Conservation (phyloP, 2,797 vertebrate species). For the Aeoliscus strigatus region DNA sequence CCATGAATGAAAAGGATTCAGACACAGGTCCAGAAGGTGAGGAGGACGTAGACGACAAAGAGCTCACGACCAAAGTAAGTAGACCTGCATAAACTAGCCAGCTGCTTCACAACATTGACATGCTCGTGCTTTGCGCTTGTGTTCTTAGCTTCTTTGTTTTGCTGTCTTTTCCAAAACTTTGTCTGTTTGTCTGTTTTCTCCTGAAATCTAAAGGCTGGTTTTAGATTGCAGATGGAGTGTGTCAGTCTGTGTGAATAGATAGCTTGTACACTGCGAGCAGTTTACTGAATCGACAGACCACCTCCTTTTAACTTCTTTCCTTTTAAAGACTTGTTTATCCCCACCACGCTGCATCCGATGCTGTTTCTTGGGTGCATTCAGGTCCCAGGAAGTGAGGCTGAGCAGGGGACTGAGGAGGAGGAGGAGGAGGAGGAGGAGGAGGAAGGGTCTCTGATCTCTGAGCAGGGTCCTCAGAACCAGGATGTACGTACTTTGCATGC, state of each 20-base stretch:
- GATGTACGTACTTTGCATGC: slow-evolving; percentile 80
- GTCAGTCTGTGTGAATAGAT: slow-evolving; percentile 4
- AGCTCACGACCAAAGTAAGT: slow-evolving; percentile 64
- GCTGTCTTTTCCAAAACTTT: slow-evolving; percentile 26
- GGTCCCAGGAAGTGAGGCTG: slow-evolving; percentile 75
- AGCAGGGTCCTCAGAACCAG: slow-evolving; percentile 71
- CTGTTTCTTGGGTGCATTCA: slow-evolving; percentile 75
- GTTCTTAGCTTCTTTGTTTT: slow-evolving; percentile 40
- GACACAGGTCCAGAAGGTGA: slow-evolving; percentile 65
- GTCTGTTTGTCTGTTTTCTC: slow-evolving; percentile 25
- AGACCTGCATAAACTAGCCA: not conserved
- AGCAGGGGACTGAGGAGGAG: slow-evolving; percentile 59
- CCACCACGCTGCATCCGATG: slow-evolving; percentile 58
- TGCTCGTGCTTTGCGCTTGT: slow-evolving; percentile 31
- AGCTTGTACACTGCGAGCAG: slow-evolving; percentile 15
- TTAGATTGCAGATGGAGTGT: not conserved
- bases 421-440: slow-evolving; percentile 61
- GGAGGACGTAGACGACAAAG: slow-evolving; percentile 57
- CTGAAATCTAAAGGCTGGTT: slow-evolving; percentile 15
- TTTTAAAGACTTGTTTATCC: slow-evolving; percentile 51
- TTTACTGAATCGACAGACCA: slow-evolving; percentile 24
- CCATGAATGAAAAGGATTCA: slow-evolving; percentile 58
- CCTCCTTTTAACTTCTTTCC: slow-evolving; percentile 44
- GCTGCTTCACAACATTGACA: slow-evolving; percentile 19
- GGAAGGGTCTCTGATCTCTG: slow-evolving; percentile 73